Evolutionary conservation across 1,140 invertebrate species (phyloP), one percentile per base, ranked within the genome.

Genomic region (Calephelis nemesis): DNA sequence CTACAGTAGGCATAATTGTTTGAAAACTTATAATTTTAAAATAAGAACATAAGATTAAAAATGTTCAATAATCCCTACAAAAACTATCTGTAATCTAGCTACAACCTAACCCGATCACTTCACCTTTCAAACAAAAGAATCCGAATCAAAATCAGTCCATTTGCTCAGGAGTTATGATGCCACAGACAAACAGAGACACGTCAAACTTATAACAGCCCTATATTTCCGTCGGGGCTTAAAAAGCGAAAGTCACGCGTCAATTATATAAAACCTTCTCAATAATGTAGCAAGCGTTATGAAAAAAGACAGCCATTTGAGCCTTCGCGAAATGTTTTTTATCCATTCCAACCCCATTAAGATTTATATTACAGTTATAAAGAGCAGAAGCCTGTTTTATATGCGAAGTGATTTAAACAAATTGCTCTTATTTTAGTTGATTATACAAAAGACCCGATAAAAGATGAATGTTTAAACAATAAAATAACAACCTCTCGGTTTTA

Each of bases 221-320:
- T 30, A 30, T 30, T 30, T 30, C 30, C 30, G 30, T 30, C 3
- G 30, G 30, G 30, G 30, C 1, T 30, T 30, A 30, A 30, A 30
- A 30, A 30, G 30, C 30, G 30, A 30, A 30, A 30, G 30, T 19
- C 30, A 30, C 30, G 4, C 4, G 2, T 74, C 58, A 69, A 72
- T 60, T 74, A 54, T 65, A 67, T 71, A 67, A 67, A 69, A 75
- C 63, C 75, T 77, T 70, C 62, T 74, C 76, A 74, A 72, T 74
- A 60, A 63, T 62, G 67, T 69, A 66, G 30, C 30, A 73, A 77
- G 66, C 74, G 71, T 69, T 64, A 52, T 70, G 63, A 62, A 77
- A 62, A 77, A 73, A 71, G 65, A 67, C 68, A 70, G 66, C 49
- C 19, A 48, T 63, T 47, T 49, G 45, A 60, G 70, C 40, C 65